These are phyloP conservation scores for Lophotis ruficrista DNA, from an alignment of 2,113 vertebrate genomes.

Conservation along the genomic window DNA sequence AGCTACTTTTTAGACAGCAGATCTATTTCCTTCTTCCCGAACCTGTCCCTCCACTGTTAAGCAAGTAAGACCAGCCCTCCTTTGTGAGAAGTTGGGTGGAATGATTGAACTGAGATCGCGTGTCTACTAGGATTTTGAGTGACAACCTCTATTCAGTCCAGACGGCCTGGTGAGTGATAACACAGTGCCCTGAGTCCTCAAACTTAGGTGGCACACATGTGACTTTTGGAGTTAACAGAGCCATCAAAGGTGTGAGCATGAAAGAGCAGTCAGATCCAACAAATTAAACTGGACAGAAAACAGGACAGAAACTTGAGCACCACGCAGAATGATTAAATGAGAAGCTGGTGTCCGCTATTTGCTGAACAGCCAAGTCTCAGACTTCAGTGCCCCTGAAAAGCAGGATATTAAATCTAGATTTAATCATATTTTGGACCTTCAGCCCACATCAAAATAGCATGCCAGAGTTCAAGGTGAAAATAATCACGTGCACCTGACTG, in stretches of 20 bases:
- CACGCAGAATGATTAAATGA: not conserved
- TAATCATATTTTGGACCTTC: not conserved
- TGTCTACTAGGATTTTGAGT: not conserved
- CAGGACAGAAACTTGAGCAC: not conserved
- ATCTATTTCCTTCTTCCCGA: not conserved
- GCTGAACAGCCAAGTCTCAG: not conserved
- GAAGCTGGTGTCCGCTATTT: not conserved
- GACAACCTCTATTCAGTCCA: not conserved
- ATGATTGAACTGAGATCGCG: not conserved
- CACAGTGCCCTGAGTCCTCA: not conserved
- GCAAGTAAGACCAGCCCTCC: not conserved
- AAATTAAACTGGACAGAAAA: not conserved
- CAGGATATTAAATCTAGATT: not conserved
- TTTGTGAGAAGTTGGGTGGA: not conserved
- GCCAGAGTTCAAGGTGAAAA: not conserved
- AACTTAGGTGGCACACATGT: not conserved
- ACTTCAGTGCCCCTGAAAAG: not conserved
- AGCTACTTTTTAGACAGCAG: not conserved
- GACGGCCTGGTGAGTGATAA: not conserved
- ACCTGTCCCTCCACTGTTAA: not conserved
- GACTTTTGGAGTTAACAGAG: not conserved
- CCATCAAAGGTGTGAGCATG: not conserved
- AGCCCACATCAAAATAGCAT: not conserved
- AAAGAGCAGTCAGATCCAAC: not conserved
- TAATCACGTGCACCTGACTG: fast-evolving